Conservation (phyloP, 1,140 invertebrate species). For the Capitella teleta region DNA sequence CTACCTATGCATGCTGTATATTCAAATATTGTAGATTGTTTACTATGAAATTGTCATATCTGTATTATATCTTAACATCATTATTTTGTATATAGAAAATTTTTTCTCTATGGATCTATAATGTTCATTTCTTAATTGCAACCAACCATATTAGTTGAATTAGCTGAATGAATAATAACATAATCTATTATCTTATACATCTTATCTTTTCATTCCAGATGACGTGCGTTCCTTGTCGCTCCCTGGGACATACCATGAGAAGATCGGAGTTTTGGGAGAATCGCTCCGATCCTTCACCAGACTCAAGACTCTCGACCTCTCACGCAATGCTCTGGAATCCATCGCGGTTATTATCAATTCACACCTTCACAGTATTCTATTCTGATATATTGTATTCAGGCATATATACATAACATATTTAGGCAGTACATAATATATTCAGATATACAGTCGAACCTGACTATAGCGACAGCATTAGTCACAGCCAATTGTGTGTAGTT, state of each 20-base stretch:
- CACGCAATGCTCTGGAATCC: slow-evolving; percentile 40
- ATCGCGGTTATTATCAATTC: no score
- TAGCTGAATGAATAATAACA: no score
- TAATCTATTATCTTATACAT: no score
- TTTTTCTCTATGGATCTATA: not conserved
- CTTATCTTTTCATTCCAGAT: slow-evolving; percentile 1
- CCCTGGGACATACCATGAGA: slow-evolving; percentile 39
- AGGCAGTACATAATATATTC: no score
- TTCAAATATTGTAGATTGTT: not conserved
- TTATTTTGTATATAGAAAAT: not conserved
- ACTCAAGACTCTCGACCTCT: slow-evolving; percentile 38
- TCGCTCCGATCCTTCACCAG: slow-evolving; percentile 34
- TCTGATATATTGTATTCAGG: not conserved
- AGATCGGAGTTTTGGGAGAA: slow-evolving; percentile 33
- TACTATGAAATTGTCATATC: not conserved
- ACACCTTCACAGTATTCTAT: slow-evolving; percentile 18
- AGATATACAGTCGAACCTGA: no score
- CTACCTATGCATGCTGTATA: no score
- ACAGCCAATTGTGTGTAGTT: no score
- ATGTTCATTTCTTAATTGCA: not conserved
- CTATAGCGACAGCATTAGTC: no score
- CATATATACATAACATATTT: slow-evolving; percentile 8
- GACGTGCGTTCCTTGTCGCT: slow-evolving; percentile 4
- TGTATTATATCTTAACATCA: not conserved
- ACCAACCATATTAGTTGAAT: not conserved